A percentile compares a stretch with the other conserved stretches of the same genome.
Conservation (phyloP, 1,140 invertebrate species). For the Idris sp. region DNA sequence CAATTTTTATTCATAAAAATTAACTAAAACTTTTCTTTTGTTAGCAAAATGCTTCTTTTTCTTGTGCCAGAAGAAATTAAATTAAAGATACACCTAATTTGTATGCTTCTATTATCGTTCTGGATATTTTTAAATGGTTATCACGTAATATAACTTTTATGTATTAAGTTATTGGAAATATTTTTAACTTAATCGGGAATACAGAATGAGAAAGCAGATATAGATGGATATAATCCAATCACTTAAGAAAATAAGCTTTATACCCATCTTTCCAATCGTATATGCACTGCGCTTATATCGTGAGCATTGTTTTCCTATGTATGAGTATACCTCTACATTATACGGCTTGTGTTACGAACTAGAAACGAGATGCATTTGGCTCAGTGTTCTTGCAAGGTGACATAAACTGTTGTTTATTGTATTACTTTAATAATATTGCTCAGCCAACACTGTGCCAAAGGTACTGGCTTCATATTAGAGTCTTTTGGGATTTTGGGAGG, state of each 20-base stretch:
- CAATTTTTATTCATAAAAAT: constrained; percentile 47
- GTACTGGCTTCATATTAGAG: constrained; percentile 59
- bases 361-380: too few species aligned
- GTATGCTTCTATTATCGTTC: constrained; percentile 18
- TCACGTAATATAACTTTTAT: constrained; percentile 41
- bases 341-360: too few species aligned
- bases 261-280: constrained; percentile 57
- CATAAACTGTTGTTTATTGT: constrained; percentile 68
- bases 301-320: too few species aligned
- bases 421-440: constrained; percentile 64
- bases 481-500: constrained; percentile 45
- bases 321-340: constrained; percentile 39
- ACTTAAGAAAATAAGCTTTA: constrained; percentile 68
- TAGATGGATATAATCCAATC: constrained; percentile 63
- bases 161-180: constrained; percentile 22
- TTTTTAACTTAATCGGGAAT: constrained; percentile 48
- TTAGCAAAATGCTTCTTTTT: too few species aligned
- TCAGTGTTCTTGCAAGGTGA: constrained; percentile 60
- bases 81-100: constrained; percentile 39
- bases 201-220: constrained; percentile 39
- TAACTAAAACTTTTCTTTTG: constrained; percentile 39
- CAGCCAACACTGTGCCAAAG: constrained; percentile 52
- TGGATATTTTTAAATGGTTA: too few species aligned
- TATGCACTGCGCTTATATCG: too few species aligned
- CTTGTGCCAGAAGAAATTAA: too few species aligned